Base-by-base conservation (phyloP, 1,140 invertebrate genomes). In the Drosophila mauritiana region DNA sequence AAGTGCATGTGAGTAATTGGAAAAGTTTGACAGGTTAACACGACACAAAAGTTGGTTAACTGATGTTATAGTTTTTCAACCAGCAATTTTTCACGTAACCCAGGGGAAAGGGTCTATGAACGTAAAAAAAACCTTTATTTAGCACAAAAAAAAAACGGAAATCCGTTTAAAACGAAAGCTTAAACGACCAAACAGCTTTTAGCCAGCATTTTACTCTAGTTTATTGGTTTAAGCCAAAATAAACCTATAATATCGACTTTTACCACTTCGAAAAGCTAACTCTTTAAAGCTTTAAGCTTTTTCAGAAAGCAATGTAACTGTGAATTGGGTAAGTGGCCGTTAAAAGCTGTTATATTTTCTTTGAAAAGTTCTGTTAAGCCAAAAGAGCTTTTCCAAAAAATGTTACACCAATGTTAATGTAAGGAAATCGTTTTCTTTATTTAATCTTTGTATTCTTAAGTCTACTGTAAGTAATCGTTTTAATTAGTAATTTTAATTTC, bases 371-470 rank as follows among this genome's bases (percentile, higher is more conserved):
- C 13, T 34, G 34, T 20, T 6, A 70, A 56, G 1, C 7, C 46
- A 15, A 11, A 0, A 17, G 13, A 57, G 25, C 48, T 58, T n/a
- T 46, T 4, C 2, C n/a, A 22, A 13, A 15, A 15, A 54, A 20
- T 69, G 40, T 46, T 69, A 70, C 17, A 15, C 27, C 11, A 11
- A 58, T 80, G 51, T 73, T 82, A 75, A 88, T 82, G 75, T 86
- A 86, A 86, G 78, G 78, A 86, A 86, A 86, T 86, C 78, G 69
- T 81, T 86, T 81, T 88, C 82, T 88, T 86, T 86, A 86, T 86
- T 86, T 74, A 78, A 78, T 68, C 46, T 74, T 63, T 68, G 52
- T 75, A 64, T 85, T 82, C 80, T 86, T 85, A 86, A 31, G 27
- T 59, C 59, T 86, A 85, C 54, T 77, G 72, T 69, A 85, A 85